Evolutionary conservation across 35 echinoderm and acorn worm genomes (phyloP), one percentile per base, ranked within the genome.

Genomic region (Ophioderma brevispina): DNA sequence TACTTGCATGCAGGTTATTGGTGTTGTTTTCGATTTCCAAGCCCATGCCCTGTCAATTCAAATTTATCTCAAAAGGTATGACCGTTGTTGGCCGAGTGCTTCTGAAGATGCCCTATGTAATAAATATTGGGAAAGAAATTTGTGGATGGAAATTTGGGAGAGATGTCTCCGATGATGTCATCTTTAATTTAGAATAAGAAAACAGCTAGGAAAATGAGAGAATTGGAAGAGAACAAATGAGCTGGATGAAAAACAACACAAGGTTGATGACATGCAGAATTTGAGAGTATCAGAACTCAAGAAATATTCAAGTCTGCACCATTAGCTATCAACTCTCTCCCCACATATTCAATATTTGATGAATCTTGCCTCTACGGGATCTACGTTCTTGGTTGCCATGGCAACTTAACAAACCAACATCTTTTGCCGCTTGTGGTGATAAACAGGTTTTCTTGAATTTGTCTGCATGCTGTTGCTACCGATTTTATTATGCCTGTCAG

Each of bases 291-390:
- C 15, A 70, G 59, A 70, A 70, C 59, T 70, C 28, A 2, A 70
- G 17, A 70, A 70, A 25, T 46, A 46, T 46, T 4, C 41, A 30
- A 70, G 59, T 70, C 59, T 18, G 59, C n/a, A 25, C 59, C 15
- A 70, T 70, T 70, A 70, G 23, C 59, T 2, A 13, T 70, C 28
- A 17, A 30, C 23, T 70, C 59, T 70, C 10, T 70, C 28, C 59
- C 28, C 59, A 70, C 59, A 70, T 70, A 70, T 70, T 70, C 59
- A 70, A 70, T 70, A 70, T 70, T 70, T 70, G 59, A 70, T 70
- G 28, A 25, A 70, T 70, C 17, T 70, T 70, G 59, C 59, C 28
- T 70, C 59, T 1, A 25, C n/a, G 59, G 59, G 28, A 70, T 70
- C 5, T 70, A 70, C 59, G 59, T 70, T 70, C 59, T 70, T 70